phyloP scores from a whole-genome alignment of 2,113 vertebrate species.

The Periophthalmus modestus region DNA sequence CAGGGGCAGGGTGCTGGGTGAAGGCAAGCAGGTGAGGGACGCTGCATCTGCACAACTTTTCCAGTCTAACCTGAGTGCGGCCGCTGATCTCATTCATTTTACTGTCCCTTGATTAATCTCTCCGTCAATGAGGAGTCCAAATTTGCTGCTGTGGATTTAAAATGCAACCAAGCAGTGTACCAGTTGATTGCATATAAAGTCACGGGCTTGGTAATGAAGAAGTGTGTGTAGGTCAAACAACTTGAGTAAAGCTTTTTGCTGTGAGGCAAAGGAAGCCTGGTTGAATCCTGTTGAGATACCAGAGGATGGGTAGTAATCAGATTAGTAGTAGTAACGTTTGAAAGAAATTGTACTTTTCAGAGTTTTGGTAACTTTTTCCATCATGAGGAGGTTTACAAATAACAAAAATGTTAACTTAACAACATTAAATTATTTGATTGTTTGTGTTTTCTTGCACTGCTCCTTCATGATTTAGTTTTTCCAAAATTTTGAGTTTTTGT shows the following conservation, averaged over 20 bases:
- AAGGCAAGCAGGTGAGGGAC: constrained; percentile 35
- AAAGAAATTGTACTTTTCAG: too few relatives aligned
- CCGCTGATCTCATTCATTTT: constrained; percentile 69
- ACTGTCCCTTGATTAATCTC: constrained; percentile 71
- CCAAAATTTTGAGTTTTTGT: too few relatives aligned
- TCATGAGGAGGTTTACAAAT: too few relatives aligned
- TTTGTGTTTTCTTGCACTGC: too few relatives aligned
- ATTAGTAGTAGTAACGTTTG: too few relatives aligned
- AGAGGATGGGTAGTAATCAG: too few relatives aligned
- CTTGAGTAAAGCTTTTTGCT: constrained; percentile 67
- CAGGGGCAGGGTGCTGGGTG: constrained; percentile 9
- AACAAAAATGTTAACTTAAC: too few relatives aligned
- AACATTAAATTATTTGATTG: too few relatives aligned
- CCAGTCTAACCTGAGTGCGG: constrained; percentile 36
- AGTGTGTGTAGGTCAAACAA: constrained; percentile 46
- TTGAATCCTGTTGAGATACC: neutral
- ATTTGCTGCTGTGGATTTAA: constrained; percentile 68
- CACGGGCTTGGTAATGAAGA: constrained; percentile 55
- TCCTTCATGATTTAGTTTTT: too few relatives aligned
- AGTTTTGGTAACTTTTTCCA: too few relatives aligned
- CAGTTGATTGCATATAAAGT: constrained; percentile 72
- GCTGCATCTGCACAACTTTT: constrained; percentile 36
- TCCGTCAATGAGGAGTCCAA: constrained; percentile 65
- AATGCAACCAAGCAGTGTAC: constrained; percentile 70
- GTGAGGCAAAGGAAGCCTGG: neutral